Evolutionary conservation across 2,888 invertebrate genomes (phyloP), one percentile per base, ranked within the genome.

Genomic region (Drosophila limbata): DNA sequence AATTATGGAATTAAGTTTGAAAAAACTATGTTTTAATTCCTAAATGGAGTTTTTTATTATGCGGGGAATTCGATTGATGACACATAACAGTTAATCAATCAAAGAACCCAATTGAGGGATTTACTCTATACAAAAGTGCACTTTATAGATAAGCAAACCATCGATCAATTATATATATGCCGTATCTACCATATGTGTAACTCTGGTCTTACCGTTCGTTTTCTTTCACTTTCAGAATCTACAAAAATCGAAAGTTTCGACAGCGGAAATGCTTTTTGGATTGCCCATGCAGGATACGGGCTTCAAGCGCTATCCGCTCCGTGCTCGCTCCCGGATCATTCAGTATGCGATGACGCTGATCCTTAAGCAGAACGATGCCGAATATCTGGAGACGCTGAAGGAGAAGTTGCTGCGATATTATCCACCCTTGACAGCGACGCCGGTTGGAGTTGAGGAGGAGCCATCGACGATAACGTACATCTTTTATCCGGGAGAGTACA

Each of bases 331-430:
- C 70, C 94, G 98, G 59, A 95, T 97, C 13, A 94, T 99, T 21
- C 97, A 98, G 88, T 99, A 96, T 91, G 97, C 98, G 10, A 94
- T 99, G 63, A 98, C 98, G 1, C 93, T 98, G 77, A 96, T 98
- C 85, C 94, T 98, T 66, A 95, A 96, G 85, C 94, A 96, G 69
- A 95, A 96, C 84, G 96, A 98, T 92, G 94, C 95, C 86, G 94
- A 94, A 96, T 98, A 96, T 90, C 93, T 97, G 51, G 93, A 95
- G 77, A 96, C 97, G 0, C 93, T 98, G 37, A 95, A 94, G 64
- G 93, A 94, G 62, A 96, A 96, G 90, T 92, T 97, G 40, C 93
- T 93, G 63, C 94, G 94, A 28, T 93, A 95, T 79, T 97, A 97
- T 92, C 96, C 97, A 0, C 93, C 97, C 8, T 95, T 96, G 81